Conservation (phyloP, 2,888 invertebrate genomes). For the Eristalis arbustorum region DNA sequence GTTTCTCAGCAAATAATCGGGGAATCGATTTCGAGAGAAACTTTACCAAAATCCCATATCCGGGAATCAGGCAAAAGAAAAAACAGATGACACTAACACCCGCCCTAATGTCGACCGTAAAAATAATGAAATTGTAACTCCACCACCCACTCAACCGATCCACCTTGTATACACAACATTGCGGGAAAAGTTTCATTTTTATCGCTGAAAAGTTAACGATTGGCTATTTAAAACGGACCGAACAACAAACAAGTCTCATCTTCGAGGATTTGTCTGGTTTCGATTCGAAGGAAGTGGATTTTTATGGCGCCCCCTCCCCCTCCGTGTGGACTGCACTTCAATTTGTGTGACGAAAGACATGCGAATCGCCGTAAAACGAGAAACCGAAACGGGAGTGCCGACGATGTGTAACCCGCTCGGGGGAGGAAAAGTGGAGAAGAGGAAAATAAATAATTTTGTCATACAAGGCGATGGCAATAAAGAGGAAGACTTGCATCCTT, state of each 20-base stretch:
- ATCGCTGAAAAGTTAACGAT: slow-evolving; percentile 41
- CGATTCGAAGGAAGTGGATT: slow-evolving; percentile 8
- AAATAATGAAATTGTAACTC: not conserved
- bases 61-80: not conserved
- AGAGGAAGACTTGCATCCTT: not conserved
- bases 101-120: not conserved
- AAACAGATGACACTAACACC: not conserved
- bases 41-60: not conserved
- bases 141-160: not conserved
- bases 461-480: not conserved
- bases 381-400: not conserved
- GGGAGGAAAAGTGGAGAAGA: not conserved
- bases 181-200: not conserved
- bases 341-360: not conserved
- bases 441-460: slow-evolving; percentile 1
- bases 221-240: slow-evolving; percentile 43
- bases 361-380: not conserved
- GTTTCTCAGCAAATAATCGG: slow-evolving; percentile 15
- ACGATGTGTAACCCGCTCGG: not conserved
- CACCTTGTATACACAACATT: not conserved
- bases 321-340: not conserved
- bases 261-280: slow-evolving; percentile 48
- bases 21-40: not conserved
- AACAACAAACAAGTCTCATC: slow-evolving; percentile 43
- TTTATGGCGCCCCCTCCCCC: slow-evolving; percentile 3